Percentiles rank a stretch among this genome's conserved stretches.
Evolutionary conservation across 1,140 invertebrate species (phyloP).

Genomic region (Heliconius hermathena): DNA sequence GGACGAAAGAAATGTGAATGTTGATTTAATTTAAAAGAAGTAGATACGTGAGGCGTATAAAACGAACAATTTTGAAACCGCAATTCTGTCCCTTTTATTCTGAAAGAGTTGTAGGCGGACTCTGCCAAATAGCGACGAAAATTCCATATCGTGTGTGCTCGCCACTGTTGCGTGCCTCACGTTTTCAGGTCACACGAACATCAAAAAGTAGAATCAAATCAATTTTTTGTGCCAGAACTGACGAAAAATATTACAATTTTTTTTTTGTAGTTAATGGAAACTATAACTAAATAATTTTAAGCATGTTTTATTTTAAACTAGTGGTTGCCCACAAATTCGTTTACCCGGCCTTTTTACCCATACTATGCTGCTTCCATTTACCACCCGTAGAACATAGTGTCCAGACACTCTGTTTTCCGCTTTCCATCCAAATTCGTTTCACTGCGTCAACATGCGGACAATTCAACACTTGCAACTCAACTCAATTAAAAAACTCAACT

Average conservation of each 20-base stretch:
- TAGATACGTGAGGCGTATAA: conserved; percentile 11
- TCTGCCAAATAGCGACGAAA: conserved; percentile 44
- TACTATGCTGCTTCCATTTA: too few relatives aligned
- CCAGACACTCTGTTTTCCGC: too few relatives aligned
- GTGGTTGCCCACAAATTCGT: too few relatives aligned
- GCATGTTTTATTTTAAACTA: too few relatives aligned
- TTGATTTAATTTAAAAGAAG: conserved; percentile 28
- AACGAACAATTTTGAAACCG: conserved; percentile 23
- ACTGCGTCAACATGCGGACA: too few relatives aligned
- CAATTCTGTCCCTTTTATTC: conserved; percentile 25
- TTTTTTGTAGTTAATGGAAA: not conserved
- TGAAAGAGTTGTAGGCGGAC: conserved; percentile 43
- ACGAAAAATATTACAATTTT: not conserved
- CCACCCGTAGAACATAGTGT: too few relatives aligned
- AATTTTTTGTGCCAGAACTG: conserved; percentile 47
- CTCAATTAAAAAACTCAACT: too few relatives aligned
- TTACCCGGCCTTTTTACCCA: too few relatives aligned
- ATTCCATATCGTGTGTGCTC: conserved; percentile 46
- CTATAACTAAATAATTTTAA: not conserved
- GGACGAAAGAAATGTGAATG: conserved; percentile 22
- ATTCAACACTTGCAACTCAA: too few relatives aligned
- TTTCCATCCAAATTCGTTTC: too few relatives aligned
- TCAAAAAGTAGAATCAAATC: conserved; percentile 50
- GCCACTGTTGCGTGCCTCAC: conserved; percentile 52
- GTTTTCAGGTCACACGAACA: conserved; percentile 61